Conservation (phyloP, 2,888 invertebrate genomes). For the Sinodicranocentrus sp. region DNA sequence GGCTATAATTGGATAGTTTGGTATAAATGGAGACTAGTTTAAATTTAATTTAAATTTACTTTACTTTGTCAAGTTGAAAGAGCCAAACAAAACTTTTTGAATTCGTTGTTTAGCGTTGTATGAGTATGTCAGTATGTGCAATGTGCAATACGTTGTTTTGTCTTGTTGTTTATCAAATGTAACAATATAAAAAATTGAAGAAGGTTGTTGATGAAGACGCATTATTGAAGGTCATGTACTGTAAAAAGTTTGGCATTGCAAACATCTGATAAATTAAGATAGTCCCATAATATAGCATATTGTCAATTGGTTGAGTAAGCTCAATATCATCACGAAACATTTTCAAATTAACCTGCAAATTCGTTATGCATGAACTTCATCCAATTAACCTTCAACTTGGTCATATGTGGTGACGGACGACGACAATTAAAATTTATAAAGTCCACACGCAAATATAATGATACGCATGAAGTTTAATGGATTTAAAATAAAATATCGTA, state of each 20-base stretch:
- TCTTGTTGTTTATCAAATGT: too few relatives aligned
- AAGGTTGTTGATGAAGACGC: too few relatives aligned
- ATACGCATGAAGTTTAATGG: too few relatives aligned
- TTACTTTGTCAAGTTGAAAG: neutral
- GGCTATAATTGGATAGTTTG: too few relatives aligned
- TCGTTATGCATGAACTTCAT: neutral
- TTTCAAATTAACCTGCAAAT: neutral
- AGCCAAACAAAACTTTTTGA: neutral
- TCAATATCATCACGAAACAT: neutral
- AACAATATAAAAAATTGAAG: neutral
- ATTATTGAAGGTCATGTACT: neutral
- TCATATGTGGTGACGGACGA: neutral
- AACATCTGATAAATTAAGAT: neutral
- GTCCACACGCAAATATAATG: conserved; percentile 1
- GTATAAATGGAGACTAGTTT: too few relatives aligned
- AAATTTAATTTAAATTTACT: too few relatives aligned
- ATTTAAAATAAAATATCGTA: too few relatives aligned
- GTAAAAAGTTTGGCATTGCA: conserved; percentile 1
- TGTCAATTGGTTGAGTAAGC: neutral
- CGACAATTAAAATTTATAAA: conserved; percentile 1
- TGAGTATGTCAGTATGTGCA: too few relatives aligned
- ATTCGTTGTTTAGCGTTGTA: too few relatives aligned
- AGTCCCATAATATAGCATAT: neutral
- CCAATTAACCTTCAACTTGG: conserved; percentile 16
- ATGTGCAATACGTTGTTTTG: too few relatives aligned